These are phyloP conservation scores for Crenuchus spilurus DNA, from an alignment of 2,797 vertebrate species.

Conservation along the genomic window DNA sequence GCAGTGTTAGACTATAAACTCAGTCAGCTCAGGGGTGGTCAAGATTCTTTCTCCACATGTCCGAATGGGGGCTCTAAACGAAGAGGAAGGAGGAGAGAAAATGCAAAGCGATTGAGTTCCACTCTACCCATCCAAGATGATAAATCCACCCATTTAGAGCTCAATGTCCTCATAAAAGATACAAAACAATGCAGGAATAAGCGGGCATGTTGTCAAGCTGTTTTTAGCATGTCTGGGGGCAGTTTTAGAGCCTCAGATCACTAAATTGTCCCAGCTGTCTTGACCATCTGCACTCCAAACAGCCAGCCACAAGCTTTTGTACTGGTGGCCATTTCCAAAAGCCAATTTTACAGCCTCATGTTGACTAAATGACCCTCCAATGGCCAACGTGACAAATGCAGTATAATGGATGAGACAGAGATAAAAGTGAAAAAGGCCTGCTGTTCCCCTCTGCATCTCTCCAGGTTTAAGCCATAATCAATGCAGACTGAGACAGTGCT, in stretches of 20 bases:
- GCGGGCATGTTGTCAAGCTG: slow-evolving; percentile 75
- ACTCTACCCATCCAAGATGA: slow-evolving; percentile 38
- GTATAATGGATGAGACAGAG: slow-evolving; percentile 78
- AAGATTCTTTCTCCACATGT: background rate
- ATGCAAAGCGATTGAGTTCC: background rate
- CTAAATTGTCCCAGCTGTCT: slow-evolving; percentile 86
- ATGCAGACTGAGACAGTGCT: slow-evolving; percentile 64
- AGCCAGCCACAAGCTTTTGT: slow-evolving; percentile 74
- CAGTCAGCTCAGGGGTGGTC: background rate
- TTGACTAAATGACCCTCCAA: slow-evolving; percentile 73
- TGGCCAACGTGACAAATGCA: slow-evolving; percentile 73
- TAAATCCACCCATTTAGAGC: slow-evolving; percentile 61
- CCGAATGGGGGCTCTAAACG: slow-evolving; percentile 4
- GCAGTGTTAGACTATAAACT: background rate
- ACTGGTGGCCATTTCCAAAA: slow-evolving; percentile 81
- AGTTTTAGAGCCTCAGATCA: slow-evolving; percentile 79
- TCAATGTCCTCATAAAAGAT: slow-evolving; percentile 62
- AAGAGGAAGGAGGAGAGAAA: background rate
- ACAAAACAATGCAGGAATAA: slow-evolving; percentile 63
- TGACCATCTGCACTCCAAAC: slow-evolving; percentile 83
- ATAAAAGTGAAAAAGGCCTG: slow-evolving; percentile 70
- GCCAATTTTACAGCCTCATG: slow-evolving; percentile 76
- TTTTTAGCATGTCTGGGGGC: slow-evolving; percentile 79
- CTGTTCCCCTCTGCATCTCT: slow-evolving; percentile 67
- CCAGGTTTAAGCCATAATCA: slow-evolving; percentile 67